phyloP scores from a whole-genome alignment of 1,140 invertebrate genomes.

The Heliconius congener region DNA sequence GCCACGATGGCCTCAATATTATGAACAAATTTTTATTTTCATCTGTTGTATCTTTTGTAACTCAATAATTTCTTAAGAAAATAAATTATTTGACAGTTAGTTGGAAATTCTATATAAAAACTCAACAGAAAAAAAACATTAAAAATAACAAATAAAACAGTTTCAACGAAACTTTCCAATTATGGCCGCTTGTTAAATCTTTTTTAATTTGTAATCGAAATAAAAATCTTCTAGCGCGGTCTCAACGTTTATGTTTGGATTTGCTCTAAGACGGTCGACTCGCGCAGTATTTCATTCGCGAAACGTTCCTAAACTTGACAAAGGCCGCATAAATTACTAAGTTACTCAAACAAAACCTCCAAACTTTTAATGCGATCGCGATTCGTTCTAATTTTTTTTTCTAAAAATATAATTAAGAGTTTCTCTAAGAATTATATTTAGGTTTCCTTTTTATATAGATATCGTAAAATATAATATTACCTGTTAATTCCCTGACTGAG shows the following conservation, averaged over 20 bases:
- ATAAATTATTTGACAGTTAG: too few species aligned
- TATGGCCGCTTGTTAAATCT: background rate
- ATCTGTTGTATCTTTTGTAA: too few species aligned
- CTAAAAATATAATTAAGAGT: background rate
- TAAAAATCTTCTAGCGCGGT: constrained; percentile 21
- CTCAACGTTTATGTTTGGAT: constrained; percentile 22
- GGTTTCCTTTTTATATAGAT: too few species aligned
- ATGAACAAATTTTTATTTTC: too few species aligned
- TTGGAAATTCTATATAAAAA: background rate
- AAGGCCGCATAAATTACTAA: constrained; percentile 64
- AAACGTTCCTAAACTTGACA: constrained; percentile 48
- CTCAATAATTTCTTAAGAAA: too few species aligned
- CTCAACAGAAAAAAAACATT: background rate
- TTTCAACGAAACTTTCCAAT: background rate
- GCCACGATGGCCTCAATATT: too few species aligned
- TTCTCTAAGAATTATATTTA: background rate
- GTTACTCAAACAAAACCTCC: constrained; percentile 40
- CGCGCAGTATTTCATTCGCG: constrained; percentile 32
- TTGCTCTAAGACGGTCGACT: constrained; percentile 40
- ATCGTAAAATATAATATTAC: too few species aligned
- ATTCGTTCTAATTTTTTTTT: background rate
- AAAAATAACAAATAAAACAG: background rate
- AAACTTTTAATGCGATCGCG: constrained; percentile 50
- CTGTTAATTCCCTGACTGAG: background rate
- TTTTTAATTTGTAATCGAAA: constrained; percentile 11